These are phyloP conservation scores for Blennius ocellaris DNA, from an alignment of 2,113 vertebrate species.

Conservation along the genomic window DNA sequence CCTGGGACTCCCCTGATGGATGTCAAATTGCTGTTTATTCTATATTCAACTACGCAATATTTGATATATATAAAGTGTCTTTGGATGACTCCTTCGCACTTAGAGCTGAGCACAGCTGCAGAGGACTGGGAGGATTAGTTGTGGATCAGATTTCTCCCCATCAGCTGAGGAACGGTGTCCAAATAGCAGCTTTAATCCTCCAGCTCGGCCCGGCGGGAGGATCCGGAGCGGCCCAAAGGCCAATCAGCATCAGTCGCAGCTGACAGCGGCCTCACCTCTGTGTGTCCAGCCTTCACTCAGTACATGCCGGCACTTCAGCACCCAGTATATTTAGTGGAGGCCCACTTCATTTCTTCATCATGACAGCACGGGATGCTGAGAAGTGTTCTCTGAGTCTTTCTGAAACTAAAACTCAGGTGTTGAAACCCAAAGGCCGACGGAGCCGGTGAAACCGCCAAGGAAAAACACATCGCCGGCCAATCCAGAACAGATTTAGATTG, in stretches of 20 bases:
- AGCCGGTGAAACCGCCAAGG: not conserved
- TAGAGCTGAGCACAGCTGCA: conserved; percentile 85
- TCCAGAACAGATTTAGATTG: conserved; percentile 18
- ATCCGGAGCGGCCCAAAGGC: conserved; percentile 35
- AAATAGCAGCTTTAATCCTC: conserved; percentile 82
- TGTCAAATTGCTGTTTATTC: conserved; percentile 12
- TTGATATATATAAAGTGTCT: conserved; percentile 55
- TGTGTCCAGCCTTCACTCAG: conserved; percentile 35
- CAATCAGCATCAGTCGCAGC: conserved; percentile 57
- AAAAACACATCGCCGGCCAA: not conserved
- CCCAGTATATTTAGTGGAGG: conserved; percentile 65
- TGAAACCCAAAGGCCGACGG: conserved; percentile 17
- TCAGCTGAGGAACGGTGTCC: conserved; percentile 81
- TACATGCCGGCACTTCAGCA: conserved; percentile 59
- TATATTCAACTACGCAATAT: conserved; percentile 29
- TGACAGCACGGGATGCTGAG: conserved; percentile 26
- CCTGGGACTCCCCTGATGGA: not conserved
- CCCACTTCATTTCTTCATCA: conserved; percentile 38
- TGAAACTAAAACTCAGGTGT: conserved; percentile 39
- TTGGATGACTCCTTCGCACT: conserved; percentile 72
- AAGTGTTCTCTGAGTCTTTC: conserved; percentile 47
- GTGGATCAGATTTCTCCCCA: conserved; percentile 80
- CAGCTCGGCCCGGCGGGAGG: conserved; percentile 53
- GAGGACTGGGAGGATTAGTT: conserved; percentile 81
- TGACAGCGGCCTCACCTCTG: conserved; percentile 58